Percentiles rank a stretch among this genome's conserved stretches.
phyloP scores from a whole-genome alignment of 2,113 vertebrate species.

The Panthera tigris region DNA sequence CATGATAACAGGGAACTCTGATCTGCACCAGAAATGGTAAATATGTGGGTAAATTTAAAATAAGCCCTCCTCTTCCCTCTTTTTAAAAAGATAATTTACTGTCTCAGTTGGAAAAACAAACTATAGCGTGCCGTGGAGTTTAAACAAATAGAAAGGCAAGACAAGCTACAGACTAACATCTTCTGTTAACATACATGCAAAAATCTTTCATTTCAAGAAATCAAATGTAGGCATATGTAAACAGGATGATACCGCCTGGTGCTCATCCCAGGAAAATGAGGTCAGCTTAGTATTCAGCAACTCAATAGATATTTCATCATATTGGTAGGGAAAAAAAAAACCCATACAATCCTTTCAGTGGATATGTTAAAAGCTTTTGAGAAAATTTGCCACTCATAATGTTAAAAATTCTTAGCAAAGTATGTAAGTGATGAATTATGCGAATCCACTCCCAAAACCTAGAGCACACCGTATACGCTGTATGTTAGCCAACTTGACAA shows the following conservation, averaged over 20 bases:
- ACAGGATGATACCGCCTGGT: not conserved
- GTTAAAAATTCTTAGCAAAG: not conserved
- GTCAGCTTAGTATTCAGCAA: not conserved
- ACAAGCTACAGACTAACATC: not conserved
- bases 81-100: not conserved
- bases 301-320: not conserved
- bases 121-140: not conserved
- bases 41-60: not conserved
- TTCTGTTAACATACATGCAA: not conserved
- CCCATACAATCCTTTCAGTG: not conserved
- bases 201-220: not conserved
- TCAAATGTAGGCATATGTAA: not conserved
- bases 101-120: not conserved
- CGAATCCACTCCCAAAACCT: too few relatives aligned
- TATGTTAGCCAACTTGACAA: too few relatives aligned
- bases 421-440: too few relatives aligned
- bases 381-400: not conserved
- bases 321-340: not conserved
- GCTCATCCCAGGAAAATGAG: not conserved
- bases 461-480: too few relatives aligned
- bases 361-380: not conserved
- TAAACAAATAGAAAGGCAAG: not conserved
- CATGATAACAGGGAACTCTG: not conserved
- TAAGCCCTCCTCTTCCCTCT: not conserved
- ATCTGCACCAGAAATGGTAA: not conserved